Evolutionary conservation across 2,888 invertebrate species (phyloP).

Genomic region (Onthophagus sagittarius): DNA sequence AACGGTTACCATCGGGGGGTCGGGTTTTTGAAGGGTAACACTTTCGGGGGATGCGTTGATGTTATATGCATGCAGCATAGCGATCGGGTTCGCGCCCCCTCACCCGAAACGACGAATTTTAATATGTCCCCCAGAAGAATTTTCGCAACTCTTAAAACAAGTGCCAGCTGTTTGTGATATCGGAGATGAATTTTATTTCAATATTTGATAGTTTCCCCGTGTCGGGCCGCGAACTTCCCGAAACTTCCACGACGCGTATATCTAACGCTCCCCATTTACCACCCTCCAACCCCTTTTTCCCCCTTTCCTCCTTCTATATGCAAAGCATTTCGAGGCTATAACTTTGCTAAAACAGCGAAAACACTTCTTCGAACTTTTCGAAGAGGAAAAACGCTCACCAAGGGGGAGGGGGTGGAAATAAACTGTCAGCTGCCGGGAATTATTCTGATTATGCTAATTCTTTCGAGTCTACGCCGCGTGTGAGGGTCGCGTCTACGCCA

Average conservation of each 20-base stretch:
- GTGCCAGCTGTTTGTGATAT: conserved; percentile 52
- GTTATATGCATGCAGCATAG: conserved; percentile 22
- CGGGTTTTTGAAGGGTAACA: conserved; percentile 1
- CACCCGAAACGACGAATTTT: conserved; percentile 40
- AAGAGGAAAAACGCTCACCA: conserved; percentile 21
- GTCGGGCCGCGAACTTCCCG: conserved; percentile 6
- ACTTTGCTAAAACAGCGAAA: conserved; percentile 49
- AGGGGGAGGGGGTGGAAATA: conserved; percentile 48
- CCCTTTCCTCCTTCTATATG: conserved; percentile 41
- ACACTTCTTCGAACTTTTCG: conserved; percentile 46
- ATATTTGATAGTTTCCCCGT: conserved; percentile 49
- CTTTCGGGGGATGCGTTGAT: conserved; percentile 19
- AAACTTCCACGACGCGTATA: conserved; percentile 24
- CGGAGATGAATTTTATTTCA: conserved; percentile 53
- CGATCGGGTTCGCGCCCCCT: conserved; percentile 19
- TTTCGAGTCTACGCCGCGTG: conserved; percentile 49
- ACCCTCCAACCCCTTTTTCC: conserved; percentile 13
- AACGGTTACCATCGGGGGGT: background rate
- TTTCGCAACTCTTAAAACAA: conserved; percentile 52
- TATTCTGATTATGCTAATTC: conserved; percentile 63
- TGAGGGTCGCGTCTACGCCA: conserved; percentile 43
- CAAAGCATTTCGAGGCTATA: conserved; percentile 49
- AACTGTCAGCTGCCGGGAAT: conserved; percentile 61
- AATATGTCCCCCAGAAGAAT: conserved; percentile 45
- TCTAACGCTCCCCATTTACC: conserved; percentile 29